Evolutionary conservation across 2,888 invertebrate species (phyloP).

Genomic region (Drosophila suboccidentalis): DNA sequence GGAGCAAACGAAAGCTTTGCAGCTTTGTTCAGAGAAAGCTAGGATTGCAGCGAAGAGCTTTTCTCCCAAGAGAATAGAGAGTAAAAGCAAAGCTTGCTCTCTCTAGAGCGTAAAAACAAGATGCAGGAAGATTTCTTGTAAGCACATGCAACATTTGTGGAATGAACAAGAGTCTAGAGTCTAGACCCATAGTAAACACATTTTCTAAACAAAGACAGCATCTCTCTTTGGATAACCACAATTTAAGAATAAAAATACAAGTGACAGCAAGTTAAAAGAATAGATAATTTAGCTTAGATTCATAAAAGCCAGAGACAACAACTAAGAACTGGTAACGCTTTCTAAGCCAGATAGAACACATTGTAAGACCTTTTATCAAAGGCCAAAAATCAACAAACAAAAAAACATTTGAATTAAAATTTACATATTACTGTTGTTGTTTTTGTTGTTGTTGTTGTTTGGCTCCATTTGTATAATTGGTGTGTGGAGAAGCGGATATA

Average conservation of each 20-base stretch:
- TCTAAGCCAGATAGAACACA: conserved; percentile 31
- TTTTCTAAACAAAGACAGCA: not conserved
- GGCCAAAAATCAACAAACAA: conserved; percentile 7
- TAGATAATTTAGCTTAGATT: not conserved
- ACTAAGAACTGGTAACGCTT: conserved; percentile 32
- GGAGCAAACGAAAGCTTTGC: not conserved
- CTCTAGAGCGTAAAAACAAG: not conserved
- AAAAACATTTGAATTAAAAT: conserved; percentile 17
- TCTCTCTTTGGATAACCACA: not conserved
- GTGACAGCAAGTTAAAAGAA: not conserved
- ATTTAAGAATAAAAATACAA: not conserved
- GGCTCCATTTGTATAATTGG: conserved; percentile 49
- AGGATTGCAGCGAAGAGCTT: not conserved
- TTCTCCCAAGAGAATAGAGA: not conserved
- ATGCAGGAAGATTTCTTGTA: not conserved
- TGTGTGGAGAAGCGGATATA: conserved; percentile 32
- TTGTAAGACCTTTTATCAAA: conserved; percentile 7
- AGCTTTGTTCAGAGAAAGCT: not conserved
- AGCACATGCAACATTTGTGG: not conserved
- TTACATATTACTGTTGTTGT: conserved; percentile 28
- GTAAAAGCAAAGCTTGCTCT: not conserved
- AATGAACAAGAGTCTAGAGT: not conserved
- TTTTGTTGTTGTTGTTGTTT: conserved; percentile 1
- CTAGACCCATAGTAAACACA: not conserved
- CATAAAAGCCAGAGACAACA: not conserved